A percentile compares a stretch with the other conserved stretches of the same genome.
phyloP scores from a whole-genome alignment of 2,888 invertebrate genomes.

The Apotomis capreana region DNA sequence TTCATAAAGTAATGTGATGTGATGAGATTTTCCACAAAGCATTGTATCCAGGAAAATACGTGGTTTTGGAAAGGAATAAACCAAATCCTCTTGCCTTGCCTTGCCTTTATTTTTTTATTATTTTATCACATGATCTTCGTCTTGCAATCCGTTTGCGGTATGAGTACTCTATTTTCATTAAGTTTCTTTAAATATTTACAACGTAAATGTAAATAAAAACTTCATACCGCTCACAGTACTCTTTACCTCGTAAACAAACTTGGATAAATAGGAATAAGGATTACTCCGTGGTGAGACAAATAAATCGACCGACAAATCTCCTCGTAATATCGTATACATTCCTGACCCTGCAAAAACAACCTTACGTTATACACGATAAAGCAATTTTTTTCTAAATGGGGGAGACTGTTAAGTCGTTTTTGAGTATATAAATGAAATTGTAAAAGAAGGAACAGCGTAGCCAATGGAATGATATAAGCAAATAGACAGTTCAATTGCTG shows the following conservation, averaged over 20 bases:
- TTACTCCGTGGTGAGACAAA: conserved; percentile 18
- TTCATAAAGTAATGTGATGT: too few relatives aligned
- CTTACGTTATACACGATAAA: neutral
- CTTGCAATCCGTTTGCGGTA: too few relatives aligned
- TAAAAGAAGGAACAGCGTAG: conserved; percentile 24
- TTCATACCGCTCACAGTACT: conserved; percentile 18
- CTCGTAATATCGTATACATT: conserved; percentile 1
- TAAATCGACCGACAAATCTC: conserved; percentile 3
- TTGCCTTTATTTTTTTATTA: too few relatives aligned
- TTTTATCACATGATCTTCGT: too few relatives aligned
- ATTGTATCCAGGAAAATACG: too few relatives aligned
- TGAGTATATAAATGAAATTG: conserved; percentile 13
- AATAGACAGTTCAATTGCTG: conserved; percentile 27
- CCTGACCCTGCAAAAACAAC: conserved; percentile 1
- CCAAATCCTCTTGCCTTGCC: too few relatives aligned
- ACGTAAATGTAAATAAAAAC: conserved; percentile 1
- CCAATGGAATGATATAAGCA: conserved; percentile 26
- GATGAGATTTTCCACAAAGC: too few relatives aligned
- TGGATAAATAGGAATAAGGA: conserved; percentile 32
- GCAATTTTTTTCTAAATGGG: neutral
- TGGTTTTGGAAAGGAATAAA: too few relatives aligned
- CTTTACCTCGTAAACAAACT: conserved; percentile 24
- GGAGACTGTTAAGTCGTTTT: neutral
- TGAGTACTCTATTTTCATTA: too few relatives aligned
- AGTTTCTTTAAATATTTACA: too few relatives aligned